These are phyloP conservation scores for Vultur gryphus DNA, from an alignment of 2,797 vertebrate genomes.

Conservation along the genomic window DNA sequence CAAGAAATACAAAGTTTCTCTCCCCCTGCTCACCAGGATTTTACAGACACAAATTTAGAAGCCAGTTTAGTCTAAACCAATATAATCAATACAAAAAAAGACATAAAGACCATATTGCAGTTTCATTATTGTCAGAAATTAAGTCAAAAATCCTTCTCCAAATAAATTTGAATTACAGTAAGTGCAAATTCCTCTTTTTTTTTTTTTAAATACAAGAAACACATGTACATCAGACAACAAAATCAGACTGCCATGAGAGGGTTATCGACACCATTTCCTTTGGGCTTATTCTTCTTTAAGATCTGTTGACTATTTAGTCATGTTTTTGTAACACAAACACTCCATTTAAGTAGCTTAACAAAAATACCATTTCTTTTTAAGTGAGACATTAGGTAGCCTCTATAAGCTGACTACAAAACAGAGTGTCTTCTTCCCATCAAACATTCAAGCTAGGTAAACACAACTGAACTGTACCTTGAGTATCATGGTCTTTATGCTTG, in stretches of 20 bases:
- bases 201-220: neutral
- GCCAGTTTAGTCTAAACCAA: neutral
- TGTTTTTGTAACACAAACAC: neutral
- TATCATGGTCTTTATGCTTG: accelerated
- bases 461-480: neutral
- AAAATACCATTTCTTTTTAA: neutral
- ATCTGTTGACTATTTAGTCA: neutral
- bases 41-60: neutral
- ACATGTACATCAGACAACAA: neutral
- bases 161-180: neutral
- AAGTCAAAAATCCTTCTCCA: neutral
- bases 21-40: neutral
- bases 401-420: neutral
- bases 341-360: accelerated
- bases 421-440: neutral
- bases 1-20: neutral
- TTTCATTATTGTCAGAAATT: neutral
- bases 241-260: neutral
- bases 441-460: neutral
- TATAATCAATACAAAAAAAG: neutral
- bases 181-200: neutral
- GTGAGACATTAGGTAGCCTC: neutral
- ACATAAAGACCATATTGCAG: neutral
- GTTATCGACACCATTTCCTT: neutral
- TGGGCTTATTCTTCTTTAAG: neutral